Percentiles rank a stretch among this genome's conserved stretches.
Conservation (phyloP, 2,113 vertebrate genomes). For the Ophthalmolycus amberensis region DNA sequence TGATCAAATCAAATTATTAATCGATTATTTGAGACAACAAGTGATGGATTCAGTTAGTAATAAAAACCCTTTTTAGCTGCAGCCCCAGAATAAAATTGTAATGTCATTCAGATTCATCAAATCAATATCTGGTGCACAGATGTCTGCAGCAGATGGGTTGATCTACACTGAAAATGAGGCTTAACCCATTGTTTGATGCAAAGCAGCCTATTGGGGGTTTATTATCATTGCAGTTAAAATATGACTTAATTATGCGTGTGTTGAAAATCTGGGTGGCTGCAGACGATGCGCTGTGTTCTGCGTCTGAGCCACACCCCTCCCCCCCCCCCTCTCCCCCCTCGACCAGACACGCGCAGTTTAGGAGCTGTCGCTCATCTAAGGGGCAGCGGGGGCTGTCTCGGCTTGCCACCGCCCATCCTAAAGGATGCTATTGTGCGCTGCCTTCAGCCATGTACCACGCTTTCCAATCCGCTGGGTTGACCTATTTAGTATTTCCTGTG, state of each 20-base stretch:
- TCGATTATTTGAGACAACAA: neutral
- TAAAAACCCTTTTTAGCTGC: neutral
- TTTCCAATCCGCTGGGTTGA: constrained; percentile 7
- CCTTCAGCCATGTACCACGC: constrained; percentile 20
- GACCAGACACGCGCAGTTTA: neutral
- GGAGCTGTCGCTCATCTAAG: neutral
- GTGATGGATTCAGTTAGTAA: neutral
- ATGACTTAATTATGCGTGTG: neutral
- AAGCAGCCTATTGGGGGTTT: neutral
- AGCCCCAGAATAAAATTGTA: neutral
- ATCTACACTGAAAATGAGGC: neutral
- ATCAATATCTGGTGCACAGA: neutral
- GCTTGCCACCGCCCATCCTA: constrained; percentile 64
- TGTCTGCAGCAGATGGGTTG: neutral
- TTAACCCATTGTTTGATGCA: neutral
- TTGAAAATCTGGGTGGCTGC: neutral
- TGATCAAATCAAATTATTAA: neutral
- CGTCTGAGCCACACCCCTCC: constrained; percentile 60
- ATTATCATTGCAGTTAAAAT: neutral
- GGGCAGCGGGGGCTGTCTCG: constrained; percentile 59
- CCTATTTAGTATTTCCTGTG: constrained; percentile 44
- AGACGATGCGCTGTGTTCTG: constrained; percentile 26
- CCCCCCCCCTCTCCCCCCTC: neutral
- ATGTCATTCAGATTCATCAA: neutral
- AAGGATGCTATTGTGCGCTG: constrained; percentile 52